Percentiles rank a stretch among this genome's conserved stretches.
Evolutionary conservation across 2,888 invertebrate species (phyloP).

Genomic region (Leptinotarsa haldemani): DNA sequence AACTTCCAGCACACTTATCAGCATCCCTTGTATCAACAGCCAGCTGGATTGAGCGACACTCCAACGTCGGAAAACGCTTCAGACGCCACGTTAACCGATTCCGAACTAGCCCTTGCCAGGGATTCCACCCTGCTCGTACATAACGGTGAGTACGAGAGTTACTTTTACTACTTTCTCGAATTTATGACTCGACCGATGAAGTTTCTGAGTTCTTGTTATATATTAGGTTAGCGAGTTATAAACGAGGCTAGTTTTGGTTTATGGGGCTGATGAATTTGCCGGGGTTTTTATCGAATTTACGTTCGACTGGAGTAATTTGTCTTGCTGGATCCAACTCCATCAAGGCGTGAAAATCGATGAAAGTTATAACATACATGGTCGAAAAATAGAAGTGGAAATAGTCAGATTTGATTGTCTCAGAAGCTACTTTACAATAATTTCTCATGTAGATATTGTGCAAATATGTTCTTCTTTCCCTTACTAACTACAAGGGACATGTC

Average conservation of each 20-base stretch:
- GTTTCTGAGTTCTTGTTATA: constrained; percentile 35
- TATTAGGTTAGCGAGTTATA: constrained; percentile 33
- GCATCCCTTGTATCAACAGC: constrained; percentile 67
- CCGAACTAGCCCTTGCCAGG: constrained; percentile 83
- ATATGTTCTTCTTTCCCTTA: no score
- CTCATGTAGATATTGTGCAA: no score
- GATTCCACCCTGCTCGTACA: constrained; percentile 85
- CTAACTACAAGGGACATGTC: no score
- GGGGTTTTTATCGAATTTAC: constrained; percentile 36
- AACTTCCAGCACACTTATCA: constrained; percentile 68
- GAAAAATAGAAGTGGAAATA: no score
- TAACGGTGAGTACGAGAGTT: constrained; percentile 75
- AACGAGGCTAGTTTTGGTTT: constrained; percentile 27
- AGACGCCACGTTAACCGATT: constrained; percentile 86
- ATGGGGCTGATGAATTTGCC: constrained; percentile 33
- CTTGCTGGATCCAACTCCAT: not conserved
- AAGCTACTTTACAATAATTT: no score
- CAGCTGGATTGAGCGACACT: constrained; percentile 77
- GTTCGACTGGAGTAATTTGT: constrained; percentile 10
- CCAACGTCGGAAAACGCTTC: constrained; percentile 88
- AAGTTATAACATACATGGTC: no score
- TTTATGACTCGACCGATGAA: constrained; percentile 38
- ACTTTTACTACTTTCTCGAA: constrained; percentile 24
- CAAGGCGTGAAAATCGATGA: not conserved
- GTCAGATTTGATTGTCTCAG: no score